Evolutionary conservation across 2,797 vertebrate genomes (phyloP).

Genomic region (Falco berigora): DNA sequence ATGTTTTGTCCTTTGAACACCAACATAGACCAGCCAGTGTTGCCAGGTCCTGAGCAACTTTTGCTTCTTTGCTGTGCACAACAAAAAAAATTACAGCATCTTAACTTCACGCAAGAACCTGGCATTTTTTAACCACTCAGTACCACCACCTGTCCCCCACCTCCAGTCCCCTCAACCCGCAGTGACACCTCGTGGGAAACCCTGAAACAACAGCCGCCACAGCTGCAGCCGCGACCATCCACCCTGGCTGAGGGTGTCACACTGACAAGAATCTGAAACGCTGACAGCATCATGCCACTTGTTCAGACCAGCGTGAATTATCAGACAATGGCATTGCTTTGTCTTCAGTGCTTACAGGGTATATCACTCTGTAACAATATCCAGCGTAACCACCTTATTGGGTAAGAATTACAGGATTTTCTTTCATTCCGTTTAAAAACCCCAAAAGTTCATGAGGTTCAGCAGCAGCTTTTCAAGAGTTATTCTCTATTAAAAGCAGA

Average conservation of each 20-base stretch:
- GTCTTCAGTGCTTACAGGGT: neutral
- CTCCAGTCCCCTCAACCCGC: neutral
- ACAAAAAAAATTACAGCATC: neutral
- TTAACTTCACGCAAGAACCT: neutral
- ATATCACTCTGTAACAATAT: neutral
- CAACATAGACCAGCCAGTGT: conserved; percentile 79
- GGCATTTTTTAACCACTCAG: neutral
- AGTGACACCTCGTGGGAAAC: conserved; percentile 53
- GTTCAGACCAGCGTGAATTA: neutral
- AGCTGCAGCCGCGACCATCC: accelerated
- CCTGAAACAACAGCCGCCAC: neutral
- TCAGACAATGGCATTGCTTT: neutral
- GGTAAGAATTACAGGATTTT: neutral
- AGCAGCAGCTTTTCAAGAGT: neutral
- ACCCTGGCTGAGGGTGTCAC: neutral
- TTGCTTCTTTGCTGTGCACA: conserved; percentile 52
- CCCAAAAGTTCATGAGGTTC: neutral
- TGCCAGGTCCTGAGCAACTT: conserved; percentile 71
- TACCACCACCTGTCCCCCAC: neutral
- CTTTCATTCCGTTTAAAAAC: neutral
- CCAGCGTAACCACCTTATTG: neutral
- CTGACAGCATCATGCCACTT: neutral
- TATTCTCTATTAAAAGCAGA: neutral
- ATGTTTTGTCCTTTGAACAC: conserved; percentile 74
- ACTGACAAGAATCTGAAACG: neutral